Evolutionary conservation across 2,797 vertebrate species (phyloP).

Genomic region (Hoplostethus atlanticus): DNA sequence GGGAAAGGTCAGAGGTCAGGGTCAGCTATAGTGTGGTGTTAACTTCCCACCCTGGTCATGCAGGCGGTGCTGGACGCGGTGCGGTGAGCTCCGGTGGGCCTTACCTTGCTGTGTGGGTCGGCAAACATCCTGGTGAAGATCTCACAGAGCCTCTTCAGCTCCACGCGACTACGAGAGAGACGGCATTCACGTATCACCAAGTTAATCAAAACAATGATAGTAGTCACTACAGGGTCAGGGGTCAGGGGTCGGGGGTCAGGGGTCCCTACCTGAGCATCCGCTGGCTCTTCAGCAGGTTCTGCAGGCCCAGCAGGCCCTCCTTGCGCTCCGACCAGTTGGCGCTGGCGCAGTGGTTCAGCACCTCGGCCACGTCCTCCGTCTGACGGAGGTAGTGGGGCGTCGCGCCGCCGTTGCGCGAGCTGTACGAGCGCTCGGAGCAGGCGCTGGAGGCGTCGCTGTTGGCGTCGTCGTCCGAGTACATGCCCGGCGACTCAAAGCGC

Average conservation of each 20-base stretch:
- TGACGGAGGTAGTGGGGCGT: slow-evolving; percentile 93
- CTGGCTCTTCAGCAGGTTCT: slow-evolving; percentile 92
- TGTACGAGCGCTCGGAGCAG: slow-evolving; percentile 95
- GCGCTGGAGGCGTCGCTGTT: slow-evolving; percentile 97
- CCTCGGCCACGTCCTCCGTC: slow-evolving; percentile 96
- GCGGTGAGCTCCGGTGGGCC: neutral
- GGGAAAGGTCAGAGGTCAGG: too few relatives aligned
- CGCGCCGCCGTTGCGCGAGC: slow-evolving; percentile 94
- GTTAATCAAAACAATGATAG: too few relatives aligned
- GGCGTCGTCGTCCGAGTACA: slow-evolving; percentile 95
- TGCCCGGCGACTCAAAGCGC: slow-evolving; percentile 93
- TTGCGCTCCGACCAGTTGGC: slow-evolving; percentile 99
- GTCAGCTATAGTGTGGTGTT: neutral
- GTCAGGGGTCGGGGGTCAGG: too few relatives aligned
- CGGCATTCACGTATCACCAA: neutral
- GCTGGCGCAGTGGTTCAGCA: slow-evolving; percentile 98
- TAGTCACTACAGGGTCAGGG: too few relatives aligned
- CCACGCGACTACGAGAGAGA: slow-evolving; percentile 89
- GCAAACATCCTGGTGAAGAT: slow-evolving; percentile 99
- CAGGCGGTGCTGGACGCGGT: neutral
- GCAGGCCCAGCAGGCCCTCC: slow-evolving; percentile 93
- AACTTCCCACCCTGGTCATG: neutral
- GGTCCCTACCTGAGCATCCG: slow-evolving; percentile 87
- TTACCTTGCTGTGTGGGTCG: slow-evolving; percentile 98
- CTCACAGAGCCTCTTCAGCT: slow-evolving; percentile 96